phyloP scores from a whole-genome alignment of 2,797 vertebrate species.

The Siniperca scherzeri region DNA sequence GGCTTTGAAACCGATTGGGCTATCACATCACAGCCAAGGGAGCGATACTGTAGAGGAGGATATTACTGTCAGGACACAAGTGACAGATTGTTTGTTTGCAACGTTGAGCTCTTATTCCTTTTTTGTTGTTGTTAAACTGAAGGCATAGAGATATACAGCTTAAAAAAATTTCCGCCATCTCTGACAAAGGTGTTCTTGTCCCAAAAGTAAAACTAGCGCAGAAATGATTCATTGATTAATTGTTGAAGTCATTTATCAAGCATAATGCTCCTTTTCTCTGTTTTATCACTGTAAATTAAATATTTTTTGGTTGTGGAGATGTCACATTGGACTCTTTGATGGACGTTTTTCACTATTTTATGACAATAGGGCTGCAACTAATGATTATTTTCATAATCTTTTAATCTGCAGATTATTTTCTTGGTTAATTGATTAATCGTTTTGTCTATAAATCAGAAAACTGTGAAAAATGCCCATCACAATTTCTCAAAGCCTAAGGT shows the following conservation, averaged over 20 bases:
- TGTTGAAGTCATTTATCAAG: neutral
- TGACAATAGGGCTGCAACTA: neutral
- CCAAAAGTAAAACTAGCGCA: neutral
- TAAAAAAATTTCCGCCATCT: constrained; percentile 21
- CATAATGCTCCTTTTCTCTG: neutral
- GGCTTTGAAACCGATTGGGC: constrained; percentile 68
- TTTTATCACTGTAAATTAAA: neutral
- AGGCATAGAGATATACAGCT: constrained; percentile 45
- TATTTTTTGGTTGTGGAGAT: neutral
- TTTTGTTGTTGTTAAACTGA: constrained; percentile 61
- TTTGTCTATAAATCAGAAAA: neutral
- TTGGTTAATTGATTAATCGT: neutral
- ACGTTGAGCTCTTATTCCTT: constrained; percentile 57
- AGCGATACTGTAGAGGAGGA: constrained; percentile 78
- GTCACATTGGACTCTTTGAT: neutral
- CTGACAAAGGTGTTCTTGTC: neutral
- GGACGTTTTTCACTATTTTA: neutral
- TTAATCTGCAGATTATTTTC: neutral
- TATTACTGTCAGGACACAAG: constrained; percentile 77
- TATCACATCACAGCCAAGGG: constrained; percentile 77
- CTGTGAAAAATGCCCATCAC: neutral
- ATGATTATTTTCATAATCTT: neutral
- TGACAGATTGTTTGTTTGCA: constrained; percentile 73
- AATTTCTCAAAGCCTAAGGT: neutral
- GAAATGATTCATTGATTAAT: neutral